A percentile compares a stretch with the other conserved stretches of the same genome.
phyloP scores from a whole-genome alignment of 2,888 invertebrate genomes.

The Caenorhabditis parvicauda region DNA sequence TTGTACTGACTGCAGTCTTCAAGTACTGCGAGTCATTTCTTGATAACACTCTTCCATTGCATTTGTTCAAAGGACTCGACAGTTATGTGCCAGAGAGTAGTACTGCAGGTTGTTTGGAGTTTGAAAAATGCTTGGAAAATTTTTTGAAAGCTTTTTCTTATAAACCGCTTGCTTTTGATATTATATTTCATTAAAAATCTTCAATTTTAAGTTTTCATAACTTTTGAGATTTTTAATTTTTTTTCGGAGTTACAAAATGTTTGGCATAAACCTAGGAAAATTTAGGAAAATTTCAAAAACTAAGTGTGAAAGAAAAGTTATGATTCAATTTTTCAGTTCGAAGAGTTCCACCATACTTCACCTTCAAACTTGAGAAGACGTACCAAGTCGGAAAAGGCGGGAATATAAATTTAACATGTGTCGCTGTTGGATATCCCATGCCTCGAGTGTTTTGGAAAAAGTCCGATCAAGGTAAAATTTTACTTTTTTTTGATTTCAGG shows the following conservation, averaged over 20 bases:
- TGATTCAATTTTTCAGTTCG: constrained; percentile 73
- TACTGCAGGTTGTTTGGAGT: no score
- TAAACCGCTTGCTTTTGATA: not conserved
- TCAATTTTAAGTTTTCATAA: no score
- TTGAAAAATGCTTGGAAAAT: not conserved
- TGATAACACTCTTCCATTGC: constrained; percentile 44
- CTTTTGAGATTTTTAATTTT: no score
- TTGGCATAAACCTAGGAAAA: no score
- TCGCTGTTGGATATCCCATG: constrained; percentile 96
- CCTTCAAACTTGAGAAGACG: constrained; percentile 80
- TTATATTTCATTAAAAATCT: not conserved
- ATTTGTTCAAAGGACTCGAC: constrained; percentile 37
- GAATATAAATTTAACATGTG: constrained; percentile 87
- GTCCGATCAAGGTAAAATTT: constrained; percentile 21
- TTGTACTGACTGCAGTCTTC: not conserved
- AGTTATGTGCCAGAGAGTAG: not conserved
- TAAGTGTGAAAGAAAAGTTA: not conserved
- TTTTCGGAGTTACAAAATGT: no score
- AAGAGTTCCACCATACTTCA: constrained; percentile 90
- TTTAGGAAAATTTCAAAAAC: not conserved
- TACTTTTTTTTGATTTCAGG: no score
- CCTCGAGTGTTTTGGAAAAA: constrained; percentile 79
- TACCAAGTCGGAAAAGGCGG: constrained; percentile 89
- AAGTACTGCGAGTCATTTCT: constrained; percentile 16
- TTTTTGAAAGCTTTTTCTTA: not conserved